Evolutionary conservation across 64 coral and sea anemone genomes (phyloP).

Genomic region (Hydrozoanthus tunicans): DNA sequence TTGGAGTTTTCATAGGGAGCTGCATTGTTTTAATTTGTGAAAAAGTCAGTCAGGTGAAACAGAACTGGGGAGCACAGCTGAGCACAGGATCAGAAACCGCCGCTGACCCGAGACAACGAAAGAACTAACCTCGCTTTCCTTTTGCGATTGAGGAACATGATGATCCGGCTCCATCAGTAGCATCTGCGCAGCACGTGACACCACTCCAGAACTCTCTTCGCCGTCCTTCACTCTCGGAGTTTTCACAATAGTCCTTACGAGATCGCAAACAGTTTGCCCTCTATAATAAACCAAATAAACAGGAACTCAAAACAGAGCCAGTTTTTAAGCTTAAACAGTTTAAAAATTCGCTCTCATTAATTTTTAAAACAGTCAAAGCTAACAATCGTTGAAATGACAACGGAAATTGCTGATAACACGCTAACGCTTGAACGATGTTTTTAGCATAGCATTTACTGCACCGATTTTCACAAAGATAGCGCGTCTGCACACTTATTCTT

Average conservation of each 20-base stretch:
- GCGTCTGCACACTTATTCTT: too few species aligned
- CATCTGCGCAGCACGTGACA: constrained; percentile 52
- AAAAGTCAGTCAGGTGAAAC: too few species aligned
- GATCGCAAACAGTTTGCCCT: constrained; percentile 7
- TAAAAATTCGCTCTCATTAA: not conserved
- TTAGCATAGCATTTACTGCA: too few species aligned
- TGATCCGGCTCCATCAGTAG: constrained; percentile 4
- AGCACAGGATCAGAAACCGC: too few species aligned
- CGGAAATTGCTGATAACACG: too few species aligned
- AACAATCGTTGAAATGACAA: too few species aligned
- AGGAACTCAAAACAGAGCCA: not conserved
- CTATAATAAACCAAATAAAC: not conserved
- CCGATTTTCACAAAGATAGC: too few species aligned
- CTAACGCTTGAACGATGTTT: too few species aligned
- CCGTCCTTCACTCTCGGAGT: constrained; percentile 22
- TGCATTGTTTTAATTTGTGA: too few species aligned
- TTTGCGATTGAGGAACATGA: not conserved
- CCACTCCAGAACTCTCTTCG: constrained; percentile 6
- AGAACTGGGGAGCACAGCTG: too few species aligned
- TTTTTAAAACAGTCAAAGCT: too few species aligned
- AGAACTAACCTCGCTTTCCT: constrained; percentile 26
- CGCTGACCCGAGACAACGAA: not conserved
- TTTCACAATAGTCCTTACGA: constrained; percentile 30
- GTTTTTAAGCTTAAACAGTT: not conserved
- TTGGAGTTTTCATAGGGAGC: too few species aligned